A percentile compares a stretch with the other conserved stretches of the same genome.
These are phyloP conservation scores for Craterocephalus amniculus DNA, from an alignment of 2,797 vertebrate genomes.

Conservation along the genomic window DNA sequence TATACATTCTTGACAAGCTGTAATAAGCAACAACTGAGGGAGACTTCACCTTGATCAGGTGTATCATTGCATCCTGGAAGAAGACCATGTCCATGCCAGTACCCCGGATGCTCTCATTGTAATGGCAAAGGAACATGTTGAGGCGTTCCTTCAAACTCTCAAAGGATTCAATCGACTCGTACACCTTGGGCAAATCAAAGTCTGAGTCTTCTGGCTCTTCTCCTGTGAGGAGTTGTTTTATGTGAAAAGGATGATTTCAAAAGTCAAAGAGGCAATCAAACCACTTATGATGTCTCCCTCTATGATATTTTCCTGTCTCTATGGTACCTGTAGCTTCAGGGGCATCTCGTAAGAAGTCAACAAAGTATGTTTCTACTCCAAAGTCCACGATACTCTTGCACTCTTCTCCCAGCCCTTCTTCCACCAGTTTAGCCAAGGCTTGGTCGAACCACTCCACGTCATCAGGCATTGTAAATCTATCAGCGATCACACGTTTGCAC, in stretches of 20 bases:
- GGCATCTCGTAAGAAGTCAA: constrained; percentile 92
- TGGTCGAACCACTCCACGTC: constrained; percentile 92
- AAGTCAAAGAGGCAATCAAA: neutral
- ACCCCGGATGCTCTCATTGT: constrained; percentile 91
- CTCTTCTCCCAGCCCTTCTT: constrained; percentile 82
- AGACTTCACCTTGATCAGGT: constrained; percentile 91
- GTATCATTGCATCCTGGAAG: constrained; percentile 93
- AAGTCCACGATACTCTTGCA: constrained; percentile 71
- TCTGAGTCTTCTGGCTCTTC: constrained; percentile 87
- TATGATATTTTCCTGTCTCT: neutral
- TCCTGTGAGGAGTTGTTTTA: constrained; percentile 71
- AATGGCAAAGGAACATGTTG: constrained; percentile 88
- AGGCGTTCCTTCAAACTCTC: constrained; percentile 84
- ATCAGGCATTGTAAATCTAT: constrained; percentile 88
- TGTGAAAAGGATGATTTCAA: neutral
- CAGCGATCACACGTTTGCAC: constrained; percentile 93
- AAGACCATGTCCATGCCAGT: constrained; percentile 94
- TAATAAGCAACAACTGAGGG: neutral
- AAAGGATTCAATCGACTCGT: constrained; percentile 89
- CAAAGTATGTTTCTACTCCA: constrained; percentile 87
- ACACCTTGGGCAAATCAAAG: constrained; percentile 89
- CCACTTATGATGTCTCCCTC: neutral
- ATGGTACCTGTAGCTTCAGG: constrained; percentile 89
- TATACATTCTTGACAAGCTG: neutral
- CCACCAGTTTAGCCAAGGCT: constrained; percentile 81